Evolutionary conservation across 1,140 invertebrate genomes (phyloP).

Genomic region (Lepidurus arcticus): DNA sequence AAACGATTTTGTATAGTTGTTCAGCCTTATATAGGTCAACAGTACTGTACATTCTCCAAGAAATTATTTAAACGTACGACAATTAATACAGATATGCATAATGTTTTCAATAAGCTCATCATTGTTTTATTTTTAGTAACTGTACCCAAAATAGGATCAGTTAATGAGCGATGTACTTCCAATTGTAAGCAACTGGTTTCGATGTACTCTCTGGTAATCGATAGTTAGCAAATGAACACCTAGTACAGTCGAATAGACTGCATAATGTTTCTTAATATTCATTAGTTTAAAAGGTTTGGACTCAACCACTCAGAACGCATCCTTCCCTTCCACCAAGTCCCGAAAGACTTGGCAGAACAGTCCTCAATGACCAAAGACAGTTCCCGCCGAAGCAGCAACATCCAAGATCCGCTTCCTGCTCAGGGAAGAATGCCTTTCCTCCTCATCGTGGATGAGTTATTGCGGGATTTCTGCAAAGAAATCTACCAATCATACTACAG

Average conservation of each 20-base stretch:
- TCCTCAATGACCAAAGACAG: constrained; percentile 46
- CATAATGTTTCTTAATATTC: background rate
- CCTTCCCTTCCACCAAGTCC: constrained; percentile 41
- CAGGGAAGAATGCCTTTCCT: constrained; percentile 45
- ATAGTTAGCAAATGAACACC: constrained; percentile 40
- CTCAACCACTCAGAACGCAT: constrained; percentile 48
- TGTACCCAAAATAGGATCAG: too few species aligned
- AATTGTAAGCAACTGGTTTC: too few species aligned
- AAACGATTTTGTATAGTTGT: too few species aligned
- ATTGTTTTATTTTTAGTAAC: too few species aligned
- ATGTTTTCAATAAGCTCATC: too few species aligned
- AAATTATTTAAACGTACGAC: too few species aligned
- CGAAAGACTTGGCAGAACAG: constrained; percentile 45
- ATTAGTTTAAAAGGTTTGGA: background rate
- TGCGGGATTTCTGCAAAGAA: constrained; percentile 44
- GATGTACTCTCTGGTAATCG: too few species aligned
- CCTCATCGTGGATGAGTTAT: constrained; percentile 49
- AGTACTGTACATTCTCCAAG: too few species aligned
- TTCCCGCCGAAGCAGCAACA: constrained; percentile 32
- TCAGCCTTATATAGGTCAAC: too few species aligned
- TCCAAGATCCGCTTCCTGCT: constrained; percentile 47
- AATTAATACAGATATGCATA: too few species aligned
- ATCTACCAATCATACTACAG: constrained; percentile 49
- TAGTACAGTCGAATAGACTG: constrained; percentile 40
- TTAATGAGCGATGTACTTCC: too few species aligned